Percentiles rank a stretch among this genome's conserved stretches.
These are phyloP conservation scores for Jacana jacana DNA, from an alignment of 2,113 vertebrate genomes.

Conservation along the genomic window DNA sequence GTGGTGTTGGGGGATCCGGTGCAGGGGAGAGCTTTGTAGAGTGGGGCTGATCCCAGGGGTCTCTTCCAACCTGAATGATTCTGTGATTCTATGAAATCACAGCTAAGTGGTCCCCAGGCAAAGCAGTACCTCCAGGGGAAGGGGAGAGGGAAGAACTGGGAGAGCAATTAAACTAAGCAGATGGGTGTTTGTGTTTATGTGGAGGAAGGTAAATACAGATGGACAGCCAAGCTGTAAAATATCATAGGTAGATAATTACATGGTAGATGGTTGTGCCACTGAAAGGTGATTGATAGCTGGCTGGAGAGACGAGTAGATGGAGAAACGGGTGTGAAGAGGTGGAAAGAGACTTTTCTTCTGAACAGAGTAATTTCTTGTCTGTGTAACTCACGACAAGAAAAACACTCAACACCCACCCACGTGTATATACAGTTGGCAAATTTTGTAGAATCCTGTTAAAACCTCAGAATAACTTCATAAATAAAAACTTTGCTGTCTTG, in stretches of 20 bases:
- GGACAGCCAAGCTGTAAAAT: neutral
- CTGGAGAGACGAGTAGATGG: neutral
- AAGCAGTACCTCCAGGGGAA: neutral
- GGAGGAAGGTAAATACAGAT: neutral
- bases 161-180: neutral
- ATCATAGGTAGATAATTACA: neutral
- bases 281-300: neutral
- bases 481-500: slow-evolving; percentile 47
- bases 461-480: slow-evolving; percentile 59
- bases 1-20: too few relatives aligned
- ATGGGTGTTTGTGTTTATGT: neutral
- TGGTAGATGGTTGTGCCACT: neutral
- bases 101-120: neutral
- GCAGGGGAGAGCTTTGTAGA: too few relatives aligned
- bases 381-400: slow-evolving; percentile 26
- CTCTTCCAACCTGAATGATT: too few relatives aligned
- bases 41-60: too few relatives aligned
- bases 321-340: neutral
- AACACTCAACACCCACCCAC: slow-evolving; percentile 34
- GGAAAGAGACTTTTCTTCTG: neutral
- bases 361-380: neutral
- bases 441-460: slow-evolving; percentile 42
- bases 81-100: neutral
- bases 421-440: slow-evolving; percentile 53
- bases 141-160: neutral